phyloP scores from a whole-genome alignment of 2,888 invertebrate species.

The Heliothis peltigera region DNA sequence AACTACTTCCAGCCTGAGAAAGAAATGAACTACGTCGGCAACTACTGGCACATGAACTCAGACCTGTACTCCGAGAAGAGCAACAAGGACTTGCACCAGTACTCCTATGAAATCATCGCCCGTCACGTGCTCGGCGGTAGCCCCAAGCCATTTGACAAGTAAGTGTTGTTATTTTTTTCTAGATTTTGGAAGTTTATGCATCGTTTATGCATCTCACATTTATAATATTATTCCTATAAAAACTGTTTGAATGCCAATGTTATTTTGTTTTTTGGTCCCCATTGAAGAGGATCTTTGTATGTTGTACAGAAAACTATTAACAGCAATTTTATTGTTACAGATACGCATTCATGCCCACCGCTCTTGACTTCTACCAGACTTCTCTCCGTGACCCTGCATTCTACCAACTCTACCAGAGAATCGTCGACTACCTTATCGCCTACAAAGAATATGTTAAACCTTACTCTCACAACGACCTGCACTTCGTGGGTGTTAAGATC shows the following conservation, averaged over 20 bases:
- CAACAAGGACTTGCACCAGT: constrained; percentile 75
- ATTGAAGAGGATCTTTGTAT: neutral
- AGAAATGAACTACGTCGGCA: constrained; percentile 88
- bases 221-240: too few species aligned
- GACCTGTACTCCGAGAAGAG: constrained; percentile 81
- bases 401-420: constrained; percentile 92
- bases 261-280: too few species aligned
- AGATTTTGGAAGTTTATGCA: too few species aligned
- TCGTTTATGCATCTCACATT: too few species aligned
- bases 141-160: constrained; percentile 72
- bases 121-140: constrained; percentile 81
- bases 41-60: constrained; percentile 89
- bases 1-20: constrained; percentile 75
- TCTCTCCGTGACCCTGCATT: constrained; percentile 93
- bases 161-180: constrained; percentile 49
- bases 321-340: constrained; percentile 63
- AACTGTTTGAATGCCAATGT: too few species aligned
- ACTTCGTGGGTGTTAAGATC: constrained; percentile 90
- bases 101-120: constrained; percentile 89
- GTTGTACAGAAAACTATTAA: too few species aligned
- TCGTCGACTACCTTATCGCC: constrained; percentile 89
- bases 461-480: constrained; percentile 89
- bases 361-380: constrained; percentile 91
- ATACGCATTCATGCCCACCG: constrained; percentile 86
- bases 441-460: constrained; percentile 90